Evolutionary conservation across 2,888 invertebrate genomes (phyloP), one percentile per base, ranked within the genome.

Genomic region (Loripinus fragilis): DNA sequence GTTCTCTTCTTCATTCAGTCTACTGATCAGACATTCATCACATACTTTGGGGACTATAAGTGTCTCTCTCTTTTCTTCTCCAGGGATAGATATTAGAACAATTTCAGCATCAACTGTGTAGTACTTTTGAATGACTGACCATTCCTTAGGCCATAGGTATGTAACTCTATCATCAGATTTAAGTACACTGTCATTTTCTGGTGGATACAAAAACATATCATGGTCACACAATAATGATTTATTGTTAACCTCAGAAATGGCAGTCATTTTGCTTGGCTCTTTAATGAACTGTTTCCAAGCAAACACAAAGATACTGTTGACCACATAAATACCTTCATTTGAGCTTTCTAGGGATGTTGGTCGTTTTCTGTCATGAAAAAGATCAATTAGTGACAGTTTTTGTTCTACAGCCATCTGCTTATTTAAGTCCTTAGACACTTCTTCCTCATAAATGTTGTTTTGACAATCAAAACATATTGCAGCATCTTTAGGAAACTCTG

Each of bases 221-320:
- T 93, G 93, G 33, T 88, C 80, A 87, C 93, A 93, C 20, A 93
- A 80, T 64, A 93, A 79, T 0, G 83, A 71, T 20, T 73, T 38
- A 85, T 92, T 93, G 41, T 81, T 81, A 1, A 93, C 81, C n/a
- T 78, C 78, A 23, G 78, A 77, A 33, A 90, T 82, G 10, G 88
- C 87, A 38, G 86, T 88, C 25, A 82, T 77, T 70, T 85, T 88
- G 7, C 81, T 66, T 10, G 91, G 89, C 73, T 93, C 92, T 79
- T 92, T 91, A 69, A 94, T 88, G 88, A 94, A 94, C 79, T 91
- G 92, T 69, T 93, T 90, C 94, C 94, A 94, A 20, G 90, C 87
- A 60, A 92, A 90, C 8, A 94, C 85, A 87, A 94, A 95, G 28
- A 90, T 87, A 50, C 85, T 87, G 78, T 89, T 90, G 69, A 94